Conservation (phyloP, 1,140 invertebrate genomes). For the Trichonephila inaurata region DNA sequence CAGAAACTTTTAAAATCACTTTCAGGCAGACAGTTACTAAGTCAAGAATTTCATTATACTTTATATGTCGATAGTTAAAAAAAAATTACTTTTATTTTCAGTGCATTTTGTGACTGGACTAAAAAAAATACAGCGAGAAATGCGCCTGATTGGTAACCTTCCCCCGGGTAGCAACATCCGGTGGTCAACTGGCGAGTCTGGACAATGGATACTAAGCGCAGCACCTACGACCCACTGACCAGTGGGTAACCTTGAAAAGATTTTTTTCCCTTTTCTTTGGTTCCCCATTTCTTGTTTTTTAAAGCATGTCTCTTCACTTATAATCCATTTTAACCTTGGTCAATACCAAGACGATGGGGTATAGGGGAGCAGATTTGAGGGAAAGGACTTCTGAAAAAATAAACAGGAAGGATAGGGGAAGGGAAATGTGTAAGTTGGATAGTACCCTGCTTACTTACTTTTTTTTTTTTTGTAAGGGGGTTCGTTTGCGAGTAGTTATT, state of each 20-base stretch:
- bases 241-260: slow-evolving; percentile 16
- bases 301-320: neutral
- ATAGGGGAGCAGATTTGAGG: neutral
- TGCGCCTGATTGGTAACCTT: neutral
- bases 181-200: neutral
- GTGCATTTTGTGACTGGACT: no score
- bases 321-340: neutral
- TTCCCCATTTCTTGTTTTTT: neutral
- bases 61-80: no score
- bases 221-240: neutral
- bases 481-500: slow-evolving; percentile 23
- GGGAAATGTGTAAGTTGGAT: neutral
- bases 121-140: no score
- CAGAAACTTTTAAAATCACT: no score
- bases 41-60: no score
- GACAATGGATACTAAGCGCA: neutral
- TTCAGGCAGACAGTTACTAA: no score
- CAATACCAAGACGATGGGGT: no score
- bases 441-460: neutral
- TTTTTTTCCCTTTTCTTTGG: neutral
- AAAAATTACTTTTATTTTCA: no score
- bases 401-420: slow-evolving; percentile 49
- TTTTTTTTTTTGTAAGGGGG: neutral
- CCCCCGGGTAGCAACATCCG: neutral
- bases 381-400: neutral